A percentile compares a stretch with the other conserved stretches of the same genome.
These are phyloP conservation scores for Drosophila repletoides DNA, from an alignment of 1,140 invertebrate species.

Conservation along the genomic window DNA sequence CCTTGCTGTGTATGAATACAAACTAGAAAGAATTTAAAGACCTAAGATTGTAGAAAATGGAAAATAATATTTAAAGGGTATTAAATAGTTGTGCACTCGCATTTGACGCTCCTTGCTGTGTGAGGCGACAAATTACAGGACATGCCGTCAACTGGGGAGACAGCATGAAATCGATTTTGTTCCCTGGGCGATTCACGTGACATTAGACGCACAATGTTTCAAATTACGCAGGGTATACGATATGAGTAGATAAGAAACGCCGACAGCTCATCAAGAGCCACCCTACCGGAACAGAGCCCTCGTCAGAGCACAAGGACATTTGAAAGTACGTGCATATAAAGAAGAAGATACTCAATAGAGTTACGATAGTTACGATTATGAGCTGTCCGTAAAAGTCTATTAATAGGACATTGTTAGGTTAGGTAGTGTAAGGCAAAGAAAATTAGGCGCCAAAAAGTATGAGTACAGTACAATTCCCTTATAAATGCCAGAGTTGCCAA, in stretches of 20 bases:
- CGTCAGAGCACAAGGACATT: conserved; percentile 16
- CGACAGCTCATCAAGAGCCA: conserved; percentile 37
- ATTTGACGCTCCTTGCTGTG: conserved; percentile 46
- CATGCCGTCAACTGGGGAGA: conserved; percentile 39
- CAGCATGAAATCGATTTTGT: conserved; percentile 65
- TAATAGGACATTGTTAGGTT: conserved; percentile 8
- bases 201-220: conserved; percentile 46
- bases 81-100: no score
- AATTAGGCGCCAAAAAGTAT: conserved; percentile 32
- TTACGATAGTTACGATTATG: neutral
- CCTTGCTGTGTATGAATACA: no score
- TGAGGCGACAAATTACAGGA: conserved; percentile 68
- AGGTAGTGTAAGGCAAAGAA: conserved; percentile 1
- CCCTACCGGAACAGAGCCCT: conserved; percentile 26
- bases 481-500: conserved; percentile 1
- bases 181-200: conserved; percentile 48
- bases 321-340: neutral
- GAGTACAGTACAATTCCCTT: conserved; percentile 17
- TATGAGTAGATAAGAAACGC: conserved; percentile 39
- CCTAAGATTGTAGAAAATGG: no score
- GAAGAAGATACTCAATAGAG: neutral
- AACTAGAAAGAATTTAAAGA: no score
- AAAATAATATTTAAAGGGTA: no score
- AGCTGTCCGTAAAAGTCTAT: neutral
- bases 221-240: conserved; percentile 52